Evolutionary conservation across 2,797 vertebrate genomes (phyloP).

Genomic region (Neostethus bicornis): DNA sequence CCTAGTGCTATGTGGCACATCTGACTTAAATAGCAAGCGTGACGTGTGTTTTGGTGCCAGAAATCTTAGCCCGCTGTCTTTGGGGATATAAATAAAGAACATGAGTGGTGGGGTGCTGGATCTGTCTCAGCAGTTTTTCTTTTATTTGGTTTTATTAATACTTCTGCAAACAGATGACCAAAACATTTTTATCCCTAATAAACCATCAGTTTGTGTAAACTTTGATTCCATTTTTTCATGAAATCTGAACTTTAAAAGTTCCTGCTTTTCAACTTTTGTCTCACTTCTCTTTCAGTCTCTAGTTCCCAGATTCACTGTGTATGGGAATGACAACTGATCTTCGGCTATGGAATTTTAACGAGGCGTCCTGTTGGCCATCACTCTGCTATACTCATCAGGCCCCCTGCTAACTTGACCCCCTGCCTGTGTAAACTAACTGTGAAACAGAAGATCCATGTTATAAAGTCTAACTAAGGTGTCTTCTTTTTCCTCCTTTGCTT

Average conservation of each 20-base stretch:
- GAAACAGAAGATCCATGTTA: constrained; percentile 4
- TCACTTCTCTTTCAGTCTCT: background rate
- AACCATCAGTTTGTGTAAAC: too few relatives aligned
- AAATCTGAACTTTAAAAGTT: background rate
- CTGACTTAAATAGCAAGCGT: constrained; percentile 79
- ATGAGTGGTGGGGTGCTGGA: constrained; percentile 25
- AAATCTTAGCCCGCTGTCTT: constrained; percentile 82
- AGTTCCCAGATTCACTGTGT: constrained; percentile 9
- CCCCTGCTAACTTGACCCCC: constrained; percentile 20
- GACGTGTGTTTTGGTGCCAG: constrained; percentile 83
- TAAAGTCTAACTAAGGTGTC: constrained; percentile 8
- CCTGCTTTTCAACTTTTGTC: background rate
- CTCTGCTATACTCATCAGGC: constrained; percentile 28
- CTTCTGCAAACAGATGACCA: constrained; percentile 25
- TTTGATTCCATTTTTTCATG: background rate
- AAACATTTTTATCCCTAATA: background rate
- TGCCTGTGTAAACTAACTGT: constrained; percentile 16
- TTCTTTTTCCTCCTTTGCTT: background rate
- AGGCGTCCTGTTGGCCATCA: constrained; percentile 39
- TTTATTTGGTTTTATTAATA: constrained; percentile 29
- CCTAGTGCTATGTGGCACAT: constrained; percentile 75
- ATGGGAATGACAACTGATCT: constrained; percentile 49
- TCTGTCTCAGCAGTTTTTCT: constrained; percentile 45
- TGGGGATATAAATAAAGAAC: constrained; percentile 73
- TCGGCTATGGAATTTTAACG: constrained; percentile 68